These are phyloP conservation scores for Phragmatobia fuliginosa DNA, from an alignment of 2,888 invertebrate species.

Conservation along the genomic window DNA sequence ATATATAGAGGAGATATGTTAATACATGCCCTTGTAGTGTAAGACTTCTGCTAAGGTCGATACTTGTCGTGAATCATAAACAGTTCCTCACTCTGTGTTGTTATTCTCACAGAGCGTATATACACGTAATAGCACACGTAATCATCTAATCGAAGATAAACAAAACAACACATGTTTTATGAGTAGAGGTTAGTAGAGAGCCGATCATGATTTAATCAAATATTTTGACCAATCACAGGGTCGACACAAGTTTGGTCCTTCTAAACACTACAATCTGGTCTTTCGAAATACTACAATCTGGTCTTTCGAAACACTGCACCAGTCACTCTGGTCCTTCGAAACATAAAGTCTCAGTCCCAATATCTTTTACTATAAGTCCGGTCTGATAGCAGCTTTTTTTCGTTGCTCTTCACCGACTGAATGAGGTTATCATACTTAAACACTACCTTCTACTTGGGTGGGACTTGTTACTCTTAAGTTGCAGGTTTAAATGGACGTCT, in stretches of 20 bases:
- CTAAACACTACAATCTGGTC: too few species aligned
- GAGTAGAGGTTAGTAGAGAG: background rate
- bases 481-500: background rate
- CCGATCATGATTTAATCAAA: too few species aligned
- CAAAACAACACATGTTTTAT: constrained; percentile 1
- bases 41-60: constrained; percentile 45
- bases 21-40: constrained; percentile 43
- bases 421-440: background rate
- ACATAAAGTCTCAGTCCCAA: too few species aligned
- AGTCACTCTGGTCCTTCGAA: too few species aligned
- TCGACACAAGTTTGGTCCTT: too few species aligned
- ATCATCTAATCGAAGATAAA: constrained; percentile 17
- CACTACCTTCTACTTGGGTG: background rate
- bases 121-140: constrained; percentile 35
- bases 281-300: background rate
- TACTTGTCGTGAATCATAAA: constrained; percentile 42
- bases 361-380: background rate
- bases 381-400: background rate
- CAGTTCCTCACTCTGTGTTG: constrained; percentile 31
- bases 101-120: constrained; percentile 32
- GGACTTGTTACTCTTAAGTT: background rate
- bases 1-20: constrained; percentile 13
- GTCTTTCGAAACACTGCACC: too few species aligned
- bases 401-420: background rate
- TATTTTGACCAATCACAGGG: too few species aligned